phyloP scores from a whole-genome alignment of 2,888 invertebrate genomes.

The Temnothorax rugatulus region DNA sequence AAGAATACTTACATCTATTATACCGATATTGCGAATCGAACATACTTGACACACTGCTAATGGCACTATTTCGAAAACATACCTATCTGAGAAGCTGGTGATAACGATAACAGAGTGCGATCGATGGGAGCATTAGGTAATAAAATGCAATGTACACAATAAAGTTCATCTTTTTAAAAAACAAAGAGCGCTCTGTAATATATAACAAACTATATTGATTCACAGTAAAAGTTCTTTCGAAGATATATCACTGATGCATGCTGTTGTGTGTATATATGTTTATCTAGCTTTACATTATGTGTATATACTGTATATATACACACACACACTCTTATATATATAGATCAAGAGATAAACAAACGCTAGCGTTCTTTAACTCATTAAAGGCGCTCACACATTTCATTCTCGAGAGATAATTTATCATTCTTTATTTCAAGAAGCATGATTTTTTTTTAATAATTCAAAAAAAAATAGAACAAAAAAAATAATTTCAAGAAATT shows the following conservation, averaged over 20 bases:
- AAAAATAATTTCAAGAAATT: not conserved
- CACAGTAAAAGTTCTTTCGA: conserved; percentile 27
- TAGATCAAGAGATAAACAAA: conserved; percentile 30
- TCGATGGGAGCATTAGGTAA: conserved; percentile 26
- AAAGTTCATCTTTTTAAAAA: conserved; percentile 37
- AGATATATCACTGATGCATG: conserved; percentile 34
- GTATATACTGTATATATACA: too few species aligned
- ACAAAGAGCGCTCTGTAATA: conserved; percentile 29
- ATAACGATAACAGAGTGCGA: not conserved
- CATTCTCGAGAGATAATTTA: not conserved
- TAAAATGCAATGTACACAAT: conserved; percentile 30
- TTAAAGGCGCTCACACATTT: conserved; percentile 17
- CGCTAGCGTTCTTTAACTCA: conserved; percentile 15
- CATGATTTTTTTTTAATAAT: not conserved
- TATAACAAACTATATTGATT: conserved; percentile 50
- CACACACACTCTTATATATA: not conserved
- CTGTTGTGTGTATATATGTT: conserved; percentile 1
- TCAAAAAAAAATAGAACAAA: not conserved
- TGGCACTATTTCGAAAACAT: conserved; percentile 11
- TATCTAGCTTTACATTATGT: not conserved
- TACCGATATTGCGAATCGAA: conserved; percentile 5
- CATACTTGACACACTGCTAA: not conserved
- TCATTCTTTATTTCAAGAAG: not conserved
- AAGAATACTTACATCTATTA: conserved; percentile 26
- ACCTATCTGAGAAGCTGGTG: not conserved